Evolutionary conservation across 2,888 invertebrate species (phyloP).

Genomic region (Andrena chrysosceles): DNA sequence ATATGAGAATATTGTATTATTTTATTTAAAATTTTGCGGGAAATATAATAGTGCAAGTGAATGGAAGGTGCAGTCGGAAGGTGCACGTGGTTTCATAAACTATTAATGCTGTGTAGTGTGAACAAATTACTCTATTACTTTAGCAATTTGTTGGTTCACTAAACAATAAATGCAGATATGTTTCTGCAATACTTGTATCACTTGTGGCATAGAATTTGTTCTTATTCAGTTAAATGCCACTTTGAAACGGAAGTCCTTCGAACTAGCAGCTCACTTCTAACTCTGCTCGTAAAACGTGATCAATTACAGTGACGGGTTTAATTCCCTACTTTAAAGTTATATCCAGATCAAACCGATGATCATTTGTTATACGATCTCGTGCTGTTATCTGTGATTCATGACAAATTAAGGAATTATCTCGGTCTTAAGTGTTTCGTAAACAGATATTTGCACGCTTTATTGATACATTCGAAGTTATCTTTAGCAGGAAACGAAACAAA

Average conservation of each 20-base stretch:
- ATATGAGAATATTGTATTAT: too few species aligned
- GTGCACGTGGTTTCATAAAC: too few species aligned
- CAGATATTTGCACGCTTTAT: too few species aligned
- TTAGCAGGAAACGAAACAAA: not conserved
- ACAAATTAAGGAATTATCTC: constrained; percentile 25
- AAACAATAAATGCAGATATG: too few species aligned
- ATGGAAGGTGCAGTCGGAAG: too few species aligned
- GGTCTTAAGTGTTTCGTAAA: not conserved
- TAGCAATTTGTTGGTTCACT: too few species aligned
- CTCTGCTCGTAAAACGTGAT: not conserved
- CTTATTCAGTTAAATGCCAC: not conserved
- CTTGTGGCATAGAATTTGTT: not conserved
- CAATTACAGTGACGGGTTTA: constrained; percentile 32
- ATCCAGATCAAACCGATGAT: constrained; percentile 50
- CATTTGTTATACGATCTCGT: not conserved
- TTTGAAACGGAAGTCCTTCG: not conserved
- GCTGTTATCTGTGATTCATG: constrained; percentile 29
- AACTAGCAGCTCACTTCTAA: not conserved
- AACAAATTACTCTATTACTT: too few species aligned
- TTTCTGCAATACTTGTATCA: not conserved
- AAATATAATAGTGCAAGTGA: too few species aligned
- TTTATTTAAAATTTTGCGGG: too few species aligned
- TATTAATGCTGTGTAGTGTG: too few species aligned
- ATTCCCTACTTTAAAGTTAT: constrained; percentile 20
- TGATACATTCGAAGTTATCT: not conserved